Evolutionary conservation across 2,797 vertebrate species (phyloP).

Genomic region (Petrocephalus schoutedeni): DNA sequence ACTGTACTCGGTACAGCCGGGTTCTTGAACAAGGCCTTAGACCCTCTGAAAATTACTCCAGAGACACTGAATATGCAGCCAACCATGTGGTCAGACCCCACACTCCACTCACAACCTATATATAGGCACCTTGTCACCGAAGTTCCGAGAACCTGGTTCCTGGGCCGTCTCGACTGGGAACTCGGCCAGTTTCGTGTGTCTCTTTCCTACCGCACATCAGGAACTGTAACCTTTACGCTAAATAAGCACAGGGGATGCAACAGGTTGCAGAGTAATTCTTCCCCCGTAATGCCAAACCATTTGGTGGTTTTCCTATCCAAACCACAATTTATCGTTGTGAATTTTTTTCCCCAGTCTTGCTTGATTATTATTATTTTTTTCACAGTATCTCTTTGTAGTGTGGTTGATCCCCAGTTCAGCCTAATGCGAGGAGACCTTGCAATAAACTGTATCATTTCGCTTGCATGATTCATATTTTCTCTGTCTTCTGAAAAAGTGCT

Average conservation of each 20-base stretch:
- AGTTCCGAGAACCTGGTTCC: neutral
- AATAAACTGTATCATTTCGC: neutral
- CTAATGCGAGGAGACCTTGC: neutral
- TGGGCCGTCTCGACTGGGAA: neutral
- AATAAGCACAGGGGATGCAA: neutral
- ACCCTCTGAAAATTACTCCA: neutral
- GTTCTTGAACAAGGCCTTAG: neutral
- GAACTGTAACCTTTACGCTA: neutral
- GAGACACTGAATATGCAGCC: neutral
- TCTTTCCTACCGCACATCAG: neutral
- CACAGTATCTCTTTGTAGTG: no score
- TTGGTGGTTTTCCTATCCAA: neutral
- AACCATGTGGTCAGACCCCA: neutral
- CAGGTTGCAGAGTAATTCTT: neutral
- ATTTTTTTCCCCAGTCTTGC: neutral
- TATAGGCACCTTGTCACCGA: neutral
- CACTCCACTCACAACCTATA: neutral
- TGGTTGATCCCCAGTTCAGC: no score
- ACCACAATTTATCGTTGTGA: neutral
- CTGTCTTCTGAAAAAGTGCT: neutral
- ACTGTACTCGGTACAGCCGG: neutral
- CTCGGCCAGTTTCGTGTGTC: neutral
- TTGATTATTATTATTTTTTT: neutral
- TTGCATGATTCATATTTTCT: neutral
- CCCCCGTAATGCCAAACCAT: neutral